These are phyloP conservation scores for Regulus satrapa DNA, from an alignment of 2,113 vertebrate genomes.

Conservation along the genomic window DNA sequence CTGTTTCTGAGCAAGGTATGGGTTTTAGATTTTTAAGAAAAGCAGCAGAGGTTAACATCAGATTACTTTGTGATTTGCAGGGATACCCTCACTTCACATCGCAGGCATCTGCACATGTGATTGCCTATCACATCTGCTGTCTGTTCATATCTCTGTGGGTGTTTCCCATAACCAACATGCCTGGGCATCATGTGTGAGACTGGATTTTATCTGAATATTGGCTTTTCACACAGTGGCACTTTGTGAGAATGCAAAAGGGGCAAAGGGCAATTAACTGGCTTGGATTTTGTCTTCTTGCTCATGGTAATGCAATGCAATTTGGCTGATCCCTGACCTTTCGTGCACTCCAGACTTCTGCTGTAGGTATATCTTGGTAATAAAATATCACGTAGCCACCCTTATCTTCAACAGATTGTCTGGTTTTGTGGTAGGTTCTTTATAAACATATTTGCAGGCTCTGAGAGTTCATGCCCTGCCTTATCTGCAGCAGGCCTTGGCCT, in stretches of 20 bases:
- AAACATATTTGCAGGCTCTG: neutral
- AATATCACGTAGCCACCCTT: neutral
- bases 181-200: neutral
- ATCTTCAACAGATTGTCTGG: neutral
- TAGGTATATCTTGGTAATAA: neutral
- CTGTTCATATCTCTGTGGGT: neutral
- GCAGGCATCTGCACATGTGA: neutral
- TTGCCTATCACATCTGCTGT: neutral
- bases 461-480: neutral
- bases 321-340: neutral
- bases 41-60: neutral
- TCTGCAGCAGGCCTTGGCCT: neutral
- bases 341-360: neutral
- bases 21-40: neutral
- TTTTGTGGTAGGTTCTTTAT: neutral
- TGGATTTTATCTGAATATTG: neutral
- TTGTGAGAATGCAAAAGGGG: neutral
- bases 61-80: neutral
- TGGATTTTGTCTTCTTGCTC: neutral
- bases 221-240: neutral
- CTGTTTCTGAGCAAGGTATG: neutral
- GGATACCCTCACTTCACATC: neutral
- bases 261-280: neutral
- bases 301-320: neutral
- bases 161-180: neutral